Evolutionary conservation across 2,888 invertebrate genomes (phyloP).

Genomic region (Torymus texanus): DNA sequence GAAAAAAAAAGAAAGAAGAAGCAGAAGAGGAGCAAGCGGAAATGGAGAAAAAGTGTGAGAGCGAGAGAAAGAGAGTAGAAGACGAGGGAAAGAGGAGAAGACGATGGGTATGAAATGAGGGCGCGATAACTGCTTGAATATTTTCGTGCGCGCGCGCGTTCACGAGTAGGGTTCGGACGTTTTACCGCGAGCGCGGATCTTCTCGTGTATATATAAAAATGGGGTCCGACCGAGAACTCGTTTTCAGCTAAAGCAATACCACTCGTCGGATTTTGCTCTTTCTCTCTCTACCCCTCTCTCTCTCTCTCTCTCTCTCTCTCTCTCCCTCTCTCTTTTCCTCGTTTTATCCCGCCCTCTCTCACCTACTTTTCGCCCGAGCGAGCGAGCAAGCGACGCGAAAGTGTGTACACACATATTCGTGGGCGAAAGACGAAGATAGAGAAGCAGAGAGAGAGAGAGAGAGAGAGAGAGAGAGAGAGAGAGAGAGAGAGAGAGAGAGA

Average conservation of each 20-base stretch:
- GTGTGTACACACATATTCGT: background rate
- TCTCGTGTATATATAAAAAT: conserved; percentile 31
- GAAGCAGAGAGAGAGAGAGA: conserved; percentile 3
- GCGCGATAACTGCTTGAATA: conserved; percentile 44
- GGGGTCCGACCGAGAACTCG: conserved; percentile 56
- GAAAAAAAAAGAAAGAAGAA: background rate
- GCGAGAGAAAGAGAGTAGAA: background rate
- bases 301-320: background rate
- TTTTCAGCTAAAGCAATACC: conserved; percentile 58
- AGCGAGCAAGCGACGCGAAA: conserved; percentile 18
- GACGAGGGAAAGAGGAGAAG: background rate
- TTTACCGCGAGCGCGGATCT: no score
- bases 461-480: background rate
- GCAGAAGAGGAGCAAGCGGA: background rate
- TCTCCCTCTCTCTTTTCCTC: conserved; percentile 3
- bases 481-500: background rate
- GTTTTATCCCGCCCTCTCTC: conserved; percentile 11
- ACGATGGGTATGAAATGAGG: conserved; percentile 8
- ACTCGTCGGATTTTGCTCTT: conserved; percentile 34
- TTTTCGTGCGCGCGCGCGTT: conserved; percentile 20
- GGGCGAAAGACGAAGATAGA: background rate
- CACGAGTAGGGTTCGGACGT: no score
- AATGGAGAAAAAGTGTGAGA: conserved; percentile 11
- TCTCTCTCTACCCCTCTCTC: conserved; percentile 1
- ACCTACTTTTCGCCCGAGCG: conserved; percentile 39